Base-by-base conservation (phyloP, 1,140 invertebrate species). In the Drosophila malerkotliana region DNA sequence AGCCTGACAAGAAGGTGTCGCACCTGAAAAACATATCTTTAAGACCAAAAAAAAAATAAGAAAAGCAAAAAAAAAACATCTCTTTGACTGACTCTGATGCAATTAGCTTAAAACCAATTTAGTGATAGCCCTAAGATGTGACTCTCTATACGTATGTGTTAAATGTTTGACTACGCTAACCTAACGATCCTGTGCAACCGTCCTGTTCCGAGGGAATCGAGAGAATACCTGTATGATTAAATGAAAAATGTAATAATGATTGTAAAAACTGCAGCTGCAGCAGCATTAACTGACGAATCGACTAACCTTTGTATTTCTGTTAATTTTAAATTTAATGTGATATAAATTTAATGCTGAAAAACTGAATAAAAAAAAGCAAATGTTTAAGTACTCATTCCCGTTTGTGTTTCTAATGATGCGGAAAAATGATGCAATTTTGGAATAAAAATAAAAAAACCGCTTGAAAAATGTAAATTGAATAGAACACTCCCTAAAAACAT, bases 291-390 rank as follows among this genome's bases (percentile, higher is more conserved):
- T 75, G 81, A 84, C 61, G 66, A 74, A 79, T 84, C 82, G 73
- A 62, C 57, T 87, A 71, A 67, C 47, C 69, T 81, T 85, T 90
- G 81, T 90, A 84, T 79, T 59, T 79, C 80, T 78, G 68, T 90
- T 89, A 90, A 90, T 90, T 77, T 88, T 84, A 78, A 78, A 58
- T 89, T 88, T 88, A 88, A 87, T 87, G 83, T 87, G 83, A 87
- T 87, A 87, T 87, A 87, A 79, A 88, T 83, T 71, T 87, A 88
- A 47, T 47, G 44, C 44, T 47, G 44, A 21, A 47, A 85, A 79
- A 74, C 55, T 56, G 62, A 82, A 87, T 72, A 79, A 87, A 81
- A 75, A 75, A 74, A 66, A 34, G 8, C 49, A 67, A 24, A 57
- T 79, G 41, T 62, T 47, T 69, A 71, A 71, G 66, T 3, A 34